Percentiles rank a stretch among this genome's conserved stretches.
Evolutionary conservation across 2,797 vertebrate genomes (phyloP).

Genomic region (Aldrovandia affinis): DNA sequence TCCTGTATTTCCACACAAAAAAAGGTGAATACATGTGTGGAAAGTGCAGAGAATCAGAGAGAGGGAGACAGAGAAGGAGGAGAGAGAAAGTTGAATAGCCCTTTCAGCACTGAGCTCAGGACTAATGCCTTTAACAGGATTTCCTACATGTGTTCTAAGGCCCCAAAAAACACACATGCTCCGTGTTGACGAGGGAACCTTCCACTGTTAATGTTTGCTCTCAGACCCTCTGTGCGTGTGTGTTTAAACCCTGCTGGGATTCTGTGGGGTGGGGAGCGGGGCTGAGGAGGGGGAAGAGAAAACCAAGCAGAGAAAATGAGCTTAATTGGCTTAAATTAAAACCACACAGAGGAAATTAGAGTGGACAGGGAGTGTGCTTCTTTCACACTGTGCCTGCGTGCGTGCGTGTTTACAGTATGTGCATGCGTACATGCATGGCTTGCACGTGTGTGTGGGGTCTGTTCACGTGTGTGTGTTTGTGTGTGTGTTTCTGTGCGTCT

Average conservation of each 20-base stretch:
- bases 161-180: constrained; percentile 52
- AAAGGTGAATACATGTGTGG: too few relatives aligned
- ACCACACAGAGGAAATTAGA: constrained; percentile 51
- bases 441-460: background rate
- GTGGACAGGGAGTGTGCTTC: constrained; percentile 55
- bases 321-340: constrained; percentile 74
- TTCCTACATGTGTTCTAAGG: constrained; percentile 64
- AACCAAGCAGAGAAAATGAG: constrained; percentile 62
- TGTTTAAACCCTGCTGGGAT: constrained; percentile 75
- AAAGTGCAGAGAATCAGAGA: too few relatives aligned
- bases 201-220: constrained; percentile 73
- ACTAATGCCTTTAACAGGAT: constrained; percentile 69
- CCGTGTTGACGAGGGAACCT: constrained; percentile 31
- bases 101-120: constrained; percentile 40
- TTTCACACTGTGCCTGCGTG: constrained; percentile 44
- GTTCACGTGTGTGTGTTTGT: background rate
- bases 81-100: constrained; percentile 24
- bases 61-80: constrained; percentile 40
- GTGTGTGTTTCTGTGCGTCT: background rate
- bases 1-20: background rate
- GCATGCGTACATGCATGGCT: background rate
- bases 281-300: constrained; percentile 51
- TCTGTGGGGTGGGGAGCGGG: constrained; percentile 49
- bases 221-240: constrained; percentile 64
- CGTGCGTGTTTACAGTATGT: background rate